These are phyloP conservation scores for Trichoplusia ni DNA, from an alignment of 1,140 invertebrate genomes.

Conservation along the genomic window DNA sequence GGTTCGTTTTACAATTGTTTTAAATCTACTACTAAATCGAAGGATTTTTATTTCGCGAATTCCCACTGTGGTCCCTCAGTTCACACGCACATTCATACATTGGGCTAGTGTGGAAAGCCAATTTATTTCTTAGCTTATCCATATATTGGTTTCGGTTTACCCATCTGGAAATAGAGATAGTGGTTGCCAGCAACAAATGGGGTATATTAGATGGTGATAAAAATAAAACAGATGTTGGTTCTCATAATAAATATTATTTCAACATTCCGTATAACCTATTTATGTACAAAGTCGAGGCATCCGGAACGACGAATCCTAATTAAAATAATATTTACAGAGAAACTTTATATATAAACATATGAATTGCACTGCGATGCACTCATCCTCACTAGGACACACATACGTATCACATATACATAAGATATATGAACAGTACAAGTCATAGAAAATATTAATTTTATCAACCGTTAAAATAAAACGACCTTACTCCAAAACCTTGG, in stretches of 20 bases:
- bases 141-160: too few relatives aligned
- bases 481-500: conserved; percentile 64
- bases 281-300: conserved; percentile 57
- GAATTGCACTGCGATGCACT: conserved; percentile 48
- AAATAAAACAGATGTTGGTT: conserved; percentile 59
- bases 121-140: too few relatives aligned
- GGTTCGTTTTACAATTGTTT: too few relatives aligned
- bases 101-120: too few relatives aligned
- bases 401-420: background rate
- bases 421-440: conserved; percentile 35
- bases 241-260: conserved; percentile 79
- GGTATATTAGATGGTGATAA: background rate
- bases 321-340: conserved; percentile 79
- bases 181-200: conserved; percentile 8
- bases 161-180: too few relatives aligned
- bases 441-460: conserved; percentile 38
- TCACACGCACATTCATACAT: too few relatives aligned
- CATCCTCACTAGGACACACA: background rate
- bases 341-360: conserved; percentile 48
- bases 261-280: conserved; percentile 60
- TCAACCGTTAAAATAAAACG: conserved; percentile 48
- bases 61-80: too few relatives aligned
- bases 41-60: too few relatives aligned
- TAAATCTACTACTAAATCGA: too few relatives aligned
- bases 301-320: conserved; percentile 50